These are phyloP conservation scores for Anticlea derivata DNA, from an alignment of 2,888 invertebrate genomes.

Conservation along the genomic window DNA sequence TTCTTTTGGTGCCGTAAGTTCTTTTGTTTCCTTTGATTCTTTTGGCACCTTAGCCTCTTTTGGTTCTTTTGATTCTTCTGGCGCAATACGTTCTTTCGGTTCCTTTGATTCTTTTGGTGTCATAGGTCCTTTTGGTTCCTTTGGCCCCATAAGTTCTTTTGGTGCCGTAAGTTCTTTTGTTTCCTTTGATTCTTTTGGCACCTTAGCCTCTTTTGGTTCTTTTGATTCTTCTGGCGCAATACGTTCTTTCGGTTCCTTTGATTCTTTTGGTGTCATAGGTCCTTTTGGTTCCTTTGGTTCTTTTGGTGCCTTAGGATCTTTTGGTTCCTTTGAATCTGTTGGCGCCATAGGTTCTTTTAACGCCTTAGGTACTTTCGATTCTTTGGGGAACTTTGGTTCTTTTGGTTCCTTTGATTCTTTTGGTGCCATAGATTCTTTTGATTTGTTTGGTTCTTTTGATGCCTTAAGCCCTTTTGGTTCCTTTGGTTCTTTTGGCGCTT, in stretches of 20 bases:
- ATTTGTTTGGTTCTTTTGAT: not conserved
- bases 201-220: conserved; percentile 10
- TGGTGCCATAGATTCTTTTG: not conserved
- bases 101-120: conserved; percentile 1
- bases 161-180: too few species aligned
- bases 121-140: conserved; percentile 2
- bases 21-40: too few species aligned
- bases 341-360: conserved; percentile 4
- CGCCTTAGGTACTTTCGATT: not conserved
- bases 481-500: not conserved
- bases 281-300: conserved; percentile 3
- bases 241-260: not conserved
- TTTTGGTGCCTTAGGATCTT: too few species aligned
- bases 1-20: too few species aligned
- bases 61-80: conserved; percentile 1
- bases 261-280: not conserved
- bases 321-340: too few species aligned
- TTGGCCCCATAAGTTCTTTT: not conserved
- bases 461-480: conserved; percentile 1
- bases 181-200: conserved; percentile 7
- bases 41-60: conserved; percentile 10
- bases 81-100: not conserved
- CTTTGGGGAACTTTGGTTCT: not conserved
- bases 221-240: not conserved
- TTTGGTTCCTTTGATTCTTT: conserved; percentile 3